Evolutionary conservation across 2,113 vertebrate species (phyloP), one percentile per base, ranked within the genome.

Genomic region (Lepisosteus oculatus): DNA sequence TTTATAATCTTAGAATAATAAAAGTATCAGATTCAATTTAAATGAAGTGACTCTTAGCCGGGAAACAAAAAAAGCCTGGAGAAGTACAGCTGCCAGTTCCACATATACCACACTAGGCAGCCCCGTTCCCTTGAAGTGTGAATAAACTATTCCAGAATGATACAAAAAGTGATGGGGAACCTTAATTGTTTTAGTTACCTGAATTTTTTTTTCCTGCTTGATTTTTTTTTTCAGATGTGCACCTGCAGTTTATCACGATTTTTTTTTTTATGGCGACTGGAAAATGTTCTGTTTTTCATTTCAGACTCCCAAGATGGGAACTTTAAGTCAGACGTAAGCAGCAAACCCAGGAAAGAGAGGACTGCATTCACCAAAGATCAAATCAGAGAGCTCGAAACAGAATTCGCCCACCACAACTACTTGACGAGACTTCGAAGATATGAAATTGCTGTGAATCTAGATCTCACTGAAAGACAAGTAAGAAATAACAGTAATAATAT

Each of bases 391-490:
- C 90, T 99, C 82, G 97, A 99, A 89, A 95, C 97, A 13, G 97
- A 99, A 85, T 99, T 99, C 73, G 96, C 97, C 78, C 97, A 99
- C 89, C 97, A 99, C 89, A 99, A 99, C 90, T 99, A 99, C 89
- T 90, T 99, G 86, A 99, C 97, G 77, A 89, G 97, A 74, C 94
- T 99, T 91, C 91, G 97, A 79, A 84, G 97, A 87, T 99, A 99
- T 43, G 97, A 99, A 83, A 99, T 99, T 84, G 97, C 97, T 12
- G 97, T 99, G 80, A 99, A 99, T 79, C 89, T 99, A 64, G 97
- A 99, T 87, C 96, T 99, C 81, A 99, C 97, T 3, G 97, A 99
- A 83, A 94, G 97, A 96, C 97, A 99, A 94, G 97, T 99, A 94
- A 8, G 84, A 73, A 0, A 9, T 8, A 15, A 59, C 17, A 8